Conservation (phyloP, 2,797 vertebrate genomes). For the Spea hammondii region DNA sequence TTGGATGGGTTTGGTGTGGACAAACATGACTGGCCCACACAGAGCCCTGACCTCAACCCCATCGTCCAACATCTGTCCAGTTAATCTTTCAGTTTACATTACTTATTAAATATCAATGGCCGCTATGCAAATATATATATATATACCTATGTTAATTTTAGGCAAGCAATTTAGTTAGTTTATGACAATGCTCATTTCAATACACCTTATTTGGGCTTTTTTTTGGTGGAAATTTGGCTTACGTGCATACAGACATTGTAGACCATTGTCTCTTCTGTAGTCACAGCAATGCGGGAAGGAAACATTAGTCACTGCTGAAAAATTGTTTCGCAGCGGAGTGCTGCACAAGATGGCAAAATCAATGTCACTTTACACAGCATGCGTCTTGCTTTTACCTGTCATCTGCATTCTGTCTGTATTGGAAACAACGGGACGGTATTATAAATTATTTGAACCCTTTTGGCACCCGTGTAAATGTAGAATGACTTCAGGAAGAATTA, state of each 20-base stretch:
- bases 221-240: background rate
- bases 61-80: too few species aligned
- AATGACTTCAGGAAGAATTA: slow-evolving; percentile 24
- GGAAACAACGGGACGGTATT: background rate
- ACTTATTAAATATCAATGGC: too few species aligned
- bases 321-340: background rate
- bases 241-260: background rate
- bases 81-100: too few species aligned
- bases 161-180: too few species aligned
- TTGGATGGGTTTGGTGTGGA: too few species aligned
- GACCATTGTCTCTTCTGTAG: background rate
- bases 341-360: slow-evolving; percentile 12
- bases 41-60: too few species aligned
- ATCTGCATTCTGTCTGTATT: background rate
- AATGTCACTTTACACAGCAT: slow-evolving; percentile 20
- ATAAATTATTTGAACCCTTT: background rate
- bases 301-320: slow-evolving; percentile 1
- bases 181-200: too few species aligned
- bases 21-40: too few species aligned
- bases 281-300: background rate
- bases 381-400: background rate
- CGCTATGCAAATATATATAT: too few species aligned
- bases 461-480: slow-evolving; percentile 7
- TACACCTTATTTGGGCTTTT: too few species aligned
- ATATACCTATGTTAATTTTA: too few species aligned